phyloP scores from a whole-genome alignment of 2,888 invertebrate genomes.

The Ophion obscuratus region DNA sequence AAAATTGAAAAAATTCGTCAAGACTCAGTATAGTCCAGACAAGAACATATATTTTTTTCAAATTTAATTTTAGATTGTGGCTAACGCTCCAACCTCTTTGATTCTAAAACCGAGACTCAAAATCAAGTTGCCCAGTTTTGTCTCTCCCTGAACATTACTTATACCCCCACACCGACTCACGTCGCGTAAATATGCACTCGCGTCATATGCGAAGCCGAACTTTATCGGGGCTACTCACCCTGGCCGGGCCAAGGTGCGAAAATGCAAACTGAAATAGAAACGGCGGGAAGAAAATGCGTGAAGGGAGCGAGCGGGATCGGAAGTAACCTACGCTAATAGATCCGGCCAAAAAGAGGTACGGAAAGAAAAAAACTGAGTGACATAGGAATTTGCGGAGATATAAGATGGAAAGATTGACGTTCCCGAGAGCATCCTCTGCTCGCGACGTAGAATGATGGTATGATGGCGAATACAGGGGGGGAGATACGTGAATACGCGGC shows the following conservation, averaged over 20 bases:
- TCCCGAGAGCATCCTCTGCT: slow-evolving; percentile 46
- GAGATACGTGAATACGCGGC: slow-evolving; percentile 58
- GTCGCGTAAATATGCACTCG: slow-evolving; percentile 13
- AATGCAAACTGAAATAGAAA: slow-evolving; percentile 29
- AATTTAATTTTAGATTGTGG: too few relatives aligned
- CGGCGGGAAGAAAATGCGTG: slow-evolving; percentile 28
- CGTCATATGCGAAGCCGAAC: slow-evolving; percentile 35
- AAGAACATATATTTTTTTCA: too few relatives aligned
- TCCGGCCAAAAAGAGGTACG: not conserved
- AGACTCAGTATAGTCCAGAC: too few relatives aligned
- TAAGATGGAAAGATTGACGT: slow-evolving; percentile 40
- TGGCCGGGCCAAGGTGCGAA: slow-evolving; percentile 57
- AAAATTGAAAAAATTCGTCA: not conserved
- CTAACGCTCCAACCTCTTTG: too few relatives aligned
- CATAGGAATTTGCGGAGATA: slow-evolving; percentile 25
- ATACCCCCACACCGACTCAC: not conserved
- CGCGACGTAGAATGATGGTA: slow-evolving; percentile 32
- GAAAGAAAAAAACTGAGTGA: slow-evolving; percentile 23
- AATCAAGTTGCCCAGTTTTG: slow-evolving; percentile 33
- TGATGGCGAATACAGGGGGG: slow-evolving; percentile 45
- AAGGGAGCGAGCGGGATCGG: slow-evolving; percentile 51
- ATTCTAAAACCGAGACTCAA: slow-evolving; percentile 21
- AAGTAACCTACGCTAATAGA: slow-evolving; percentile 61
- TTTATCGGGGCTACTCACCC: slow-evolving; percentile 59
- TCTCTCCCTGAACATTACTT: not conserved